Evolutionary conservation across 1,140 invertebrate species (phyloP).

Genomic region (Nomia melanderi): DNA sequence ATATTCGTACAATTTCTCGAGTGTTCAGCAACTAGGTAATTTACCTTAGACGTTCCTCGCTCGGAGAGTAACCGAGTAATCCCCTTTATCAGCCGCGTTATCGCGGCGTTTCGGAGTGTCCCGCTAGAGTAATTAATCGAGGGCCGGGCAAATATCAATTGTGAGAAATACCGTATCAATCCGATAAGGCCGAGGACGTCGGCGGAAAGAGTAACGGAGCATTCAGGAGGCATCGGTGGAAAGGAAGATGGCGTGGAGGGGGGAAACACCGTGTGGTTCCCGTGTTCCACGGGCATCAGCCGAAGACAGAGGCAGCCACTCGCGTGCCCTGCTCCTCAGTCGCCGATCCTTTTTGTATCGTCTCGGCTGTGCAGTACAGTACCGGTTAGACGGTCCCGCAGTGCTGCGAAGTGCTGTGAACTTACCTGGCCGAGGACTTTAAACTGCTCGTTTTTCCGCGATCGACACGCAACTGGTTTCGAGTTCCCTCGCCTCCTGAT

Average conservation of each 20-base stretch:
- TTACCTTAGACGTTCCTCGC: too few species aligned
- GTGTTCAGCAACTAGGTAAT: too few species aligned
- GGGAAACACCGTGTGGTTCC: slow-evolving; percentile 47
- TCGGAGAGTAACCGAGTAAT: background rate
- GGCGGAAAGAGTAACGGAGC: slow-evolving; percentile 49
- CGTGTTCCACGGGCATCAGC: slow-evolving; percentile 36
- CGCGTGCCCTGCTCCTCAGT: slow-evolving; percentile 48
- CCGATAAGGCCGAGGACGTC: background rate
- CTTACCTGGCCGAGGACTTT: slow-evolving; percentile 2
- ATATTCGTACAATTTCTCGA: too few species aligned
- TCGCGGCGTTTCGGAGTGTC: background rate
- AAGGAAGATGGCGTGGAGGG: slow-evolving; percentile 38
- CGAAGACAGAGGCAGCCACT: slow-evolving; percentile 51
- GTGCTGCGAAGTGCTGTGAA: slow-evolving; percentile 44
- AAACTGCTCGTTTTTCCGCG: slow-evolving; percentile 2
- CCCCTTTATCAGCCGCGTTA: background rate
- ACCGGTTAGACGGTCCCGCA: slow-evolving; percentile 48
- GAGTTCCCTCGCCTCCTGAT: slow-evolving; percentile 1
- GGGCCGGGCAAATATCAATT: background rate
- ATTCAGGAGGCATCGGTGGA: slow-evolving; percentile 40
- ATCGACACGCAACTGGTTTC: slow-evolving; percentile 9
- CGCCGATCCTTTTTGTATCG: slow-evolving; percentile 50
- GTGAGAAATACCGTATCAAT: background rate
- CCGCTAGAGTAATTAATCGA: background rate
- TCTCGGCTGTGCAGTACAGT: slow-evolving; percentile 48